These are phyloP conservation scores for Prinia subflava DNA, from an alignment of 2,113 vertebrate species.

Conservation along the genomic window DNA sequence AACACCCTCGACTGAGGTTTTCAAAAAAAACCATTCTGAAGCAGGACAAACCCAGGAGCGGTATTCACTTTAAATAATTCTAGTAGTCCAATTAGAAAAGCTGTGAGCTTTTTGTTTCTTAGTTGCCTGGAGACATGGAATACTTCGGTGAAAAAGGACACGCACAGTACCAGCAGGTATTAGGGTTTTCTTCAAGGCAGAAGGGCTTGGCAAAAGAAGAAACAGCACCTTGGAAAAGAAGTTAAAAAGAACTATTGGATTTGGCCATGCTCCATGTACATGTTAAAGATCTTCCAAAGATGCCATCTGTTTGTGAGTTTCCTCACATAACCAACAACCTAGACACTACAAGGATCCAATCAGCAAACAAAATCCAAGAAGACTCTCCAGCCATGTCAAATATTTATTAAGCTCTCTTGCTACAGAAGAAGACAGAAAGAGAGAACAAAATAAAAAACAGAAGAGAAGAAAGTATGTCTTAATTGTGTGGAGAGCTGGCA, in stretches of 20 bases:
- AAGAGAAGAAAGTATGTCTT: not conserved
- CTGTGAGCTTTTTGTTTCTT: not conserved
- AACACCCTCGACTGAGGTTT: not conserved
- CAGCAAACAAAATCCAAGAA: not conserved
- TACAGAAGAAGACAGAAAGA: not conserved
- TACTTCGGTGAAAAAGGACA: not conserved
- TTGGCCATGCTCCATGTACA: not conserved
- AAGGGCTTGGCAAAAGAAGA: not conserved
- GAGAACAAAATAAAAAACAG: slow-evolving; percentile 3
- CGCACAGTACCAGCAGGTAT: not conserved
- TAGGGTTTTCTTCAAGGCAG: not conserved
- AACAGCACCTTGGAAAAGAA: not conserved
- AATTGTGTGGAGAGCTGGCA: not conserved
- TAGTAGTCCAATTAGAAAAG: slow-evolving; percentile 28
- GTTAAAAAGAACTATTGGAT: not conserved
- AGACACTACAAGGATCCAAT: not conserved
- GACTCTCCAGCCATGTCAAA: not conserved
- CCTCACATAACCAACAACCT: not conserved
- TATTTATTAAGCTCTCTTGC: slow-evolving; percentile 44
- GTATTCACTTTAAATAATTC: slow-evolving; percentile 22
- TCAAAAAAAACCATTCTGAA: slow-evolving; percentile 9
- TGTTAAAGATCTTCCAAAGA: not conserved
- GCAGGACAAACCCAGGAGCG: not conserved
- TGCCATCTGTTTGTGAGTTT: not conserved
- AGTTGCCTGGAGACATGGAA: not conserved